Evolutionary conservation across 2,797 vertebrate species (phyloP).

Genomic region (Semotilus atromaculatus): DNA sequence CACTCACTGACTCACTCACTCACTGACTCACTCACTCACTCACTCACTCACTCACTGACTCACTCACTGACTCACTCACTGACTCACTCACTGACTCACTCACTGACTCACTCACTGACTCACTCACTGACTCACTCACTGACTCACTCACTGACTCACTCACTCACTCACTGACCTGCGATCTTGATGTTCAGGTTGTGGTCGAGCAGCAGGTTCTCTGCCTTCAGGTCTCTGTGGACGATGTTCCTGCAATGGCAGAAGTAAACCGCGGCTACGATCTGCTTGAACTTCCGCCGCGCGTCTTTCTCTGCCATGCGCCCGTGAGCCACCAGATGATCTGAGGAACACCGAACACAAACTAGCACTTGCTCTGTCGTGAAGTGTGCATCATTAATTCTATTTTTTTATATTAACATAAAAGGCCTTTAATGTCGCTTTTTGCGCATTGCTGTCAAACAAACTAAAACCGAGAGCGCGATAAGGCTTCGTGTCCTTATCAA

Average conservation of each 20-base stretch:
- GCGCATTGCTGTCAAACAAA: too few relatives aligned
- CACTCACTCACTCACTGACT: too few relatives aligned
- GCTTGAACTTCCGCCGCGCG: constrained; percentile 96
- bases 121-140: too few relatives aligned
- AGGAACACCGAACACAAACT: background rate
- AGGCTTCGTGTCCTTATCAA: too few relatives aligned
- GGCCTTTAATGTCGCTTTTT: too few relatives aligned
- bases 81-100: rapidly evolving
- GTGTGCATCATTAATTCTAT: background rate
- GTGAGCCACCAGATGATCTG: constrained; percentile 97
- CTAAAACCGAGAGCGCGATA: too few relatives aligned
- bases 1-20: too few relatives aligned
- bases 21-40: too few relatives aligned
- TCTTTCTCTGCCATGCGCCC: constrained; percentile 98
- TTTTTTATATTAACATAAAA: too few relatives aligned
- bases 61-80: background rate
- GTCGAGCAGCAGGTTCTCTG: constrained; percentile 97
- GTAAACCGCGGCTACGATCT: constrained; percentile 95
- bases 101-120: rapidly evolving
- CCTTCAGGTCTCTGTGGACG: constrained; percentile 97
- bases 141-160: background rate
- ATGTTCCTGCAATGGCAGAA: constrained; percentile 98
- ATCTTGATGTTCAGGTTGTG: constrained; percentile 99
- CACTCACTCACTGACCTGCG: constrained; percentile 76
- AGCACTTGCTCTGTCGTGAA: background rate